A percentile compares a stretch with the other conserved stretches of the same genome.
These are phyloP conservation scores for Daboia siamensis DNA, from an alignment of 2,113 vertebrate genomes.

Conservation along the genomic window DNA sequence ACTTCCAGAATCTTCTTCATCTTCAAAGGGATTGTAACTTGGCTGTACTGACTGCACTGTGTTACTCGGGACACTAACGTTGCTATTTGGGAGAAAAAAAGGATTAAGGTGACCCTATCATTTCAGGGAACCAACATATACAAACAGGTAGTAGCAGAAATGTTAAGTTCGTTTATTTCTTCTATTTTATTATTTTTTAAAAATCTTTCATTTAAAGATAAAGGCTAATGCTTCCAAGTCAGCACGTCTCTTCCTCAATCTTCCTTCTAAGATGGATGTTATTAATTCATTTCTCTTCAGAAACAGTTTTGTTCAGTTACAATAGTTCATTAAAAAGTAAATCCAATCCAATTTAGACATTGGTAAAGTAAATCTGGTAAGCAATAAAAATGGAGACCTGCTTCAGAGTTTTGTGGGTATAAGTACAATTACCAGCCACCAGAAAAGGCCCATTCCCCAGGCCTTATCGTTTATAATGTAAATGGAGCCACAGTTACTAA, in stretches of 20 bases:
- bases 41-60: slow-evolving; percentile 78
- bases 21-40: slow-evolving; percentile 94
- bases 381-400: background rate
- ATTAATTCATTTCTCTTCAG: background rate
- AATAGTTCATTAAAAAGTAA: background rate
- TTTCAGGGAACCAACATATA: slow-evolving; percentile 4
- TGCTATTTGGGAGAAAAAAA: slow-evolving; percentile 85
- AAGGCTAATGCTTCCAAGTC: background rate
- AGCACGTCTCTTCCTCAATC: background rate
- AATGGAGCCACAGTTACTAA: background rate
- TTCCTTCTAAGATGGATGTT: background rate
- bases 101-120: slow-evolving; percentile 70
- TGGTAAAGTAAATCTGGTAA: background rate
- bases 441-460: too few relatives aligned
- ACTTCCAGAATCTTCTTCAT: slow-evolving; percentile 86
- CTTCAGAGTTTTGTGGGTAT: background rate
- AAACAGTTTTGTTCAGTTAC: background rate
- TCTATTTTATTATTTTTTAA: background rate
- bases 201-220: background rate
- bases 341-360: background rate
- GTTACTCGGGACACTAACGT: slow-evolving; percentile 84
- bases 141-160: slow-evolving; percentile 16
- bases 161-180: background rate
- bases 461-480: background rate
- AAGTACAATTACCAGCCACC: background rate